Evolutionary conservation across 2,113 vertebrate genomes (phyloP).

Genomic region (Hylia prasina): DNA sequence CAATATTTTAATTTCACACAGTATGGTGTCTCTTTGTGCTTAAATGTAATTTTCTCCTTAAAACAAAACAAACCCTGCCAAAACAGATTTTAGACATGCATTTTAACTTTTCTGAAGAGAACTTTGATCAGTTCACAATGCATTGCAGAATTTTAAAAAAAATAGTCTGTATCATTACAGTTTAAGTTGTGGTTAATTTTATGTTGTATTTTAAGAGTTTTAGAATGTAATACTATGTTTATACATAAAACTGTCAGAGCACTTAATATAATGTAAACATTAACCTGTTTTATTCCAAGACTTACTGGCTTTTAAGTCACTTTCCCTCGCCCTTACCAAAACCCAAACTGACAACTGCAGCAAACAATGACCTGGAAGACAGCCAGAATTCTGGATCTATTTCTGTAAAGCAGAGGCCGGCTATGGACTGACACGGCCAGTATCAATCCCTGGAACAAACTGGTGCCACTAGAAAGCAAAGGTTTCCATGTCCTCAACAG

Average conservation of each 20-base stretch:
- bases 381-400: background rate
- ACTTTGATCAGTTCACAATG: background rate
- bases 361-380: slow-evolving; percentile 1
- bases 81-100: background rate
- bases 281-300: background rate
- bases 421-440: background rate
- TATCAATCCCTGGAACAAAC: background rate
- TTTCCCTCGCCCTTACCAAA: background rate
- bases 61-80: background rate
- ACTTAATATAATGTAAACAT: background rate
- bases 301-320: background rate
- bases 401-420: background rate
- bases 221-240: background rate
- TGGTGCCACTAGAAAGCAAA: background rate
- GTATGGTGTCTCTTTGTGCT: background rate
- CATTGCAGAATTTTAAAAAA: background rate
- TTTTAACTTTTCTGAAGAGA: background rate
- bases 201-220: background rate
- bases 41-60: background rate
- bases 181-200: background rate
- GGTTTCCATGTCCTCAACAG: background rate
- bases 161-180: background rate
- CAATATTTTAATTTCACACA: background rate
- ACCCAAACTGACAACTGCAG: background rate
- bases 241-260: background rate